Percentiles rank a stretch among this genome's conserved stretches.
phyloP scores from a whole-genome alignment of 2,113 vertebrate genomes.

The Dipodomys ordii region DNA sequence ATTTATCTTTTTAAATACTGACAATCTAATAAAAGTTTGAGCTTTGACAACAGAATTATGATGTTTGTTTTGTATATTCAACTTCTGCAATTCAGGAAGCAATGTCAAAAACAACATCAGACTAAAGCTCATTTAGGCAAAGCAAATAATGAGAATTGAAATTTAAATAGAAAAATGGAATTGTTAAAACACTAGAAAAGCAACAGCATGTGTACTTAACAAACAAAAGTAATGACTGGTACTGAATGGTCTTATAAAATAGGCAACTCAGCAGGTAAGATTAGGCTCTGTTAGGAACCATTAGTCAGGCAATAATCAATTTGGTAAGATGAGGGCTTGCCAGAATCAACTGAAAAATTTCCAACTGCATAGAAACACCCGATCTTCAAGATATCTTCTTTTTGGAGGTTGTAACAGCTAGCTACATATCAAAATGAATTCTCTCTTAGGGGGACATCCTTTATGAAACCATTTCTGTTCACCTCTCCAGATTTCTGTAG shows the following conservation, averaged over 20 bases:
- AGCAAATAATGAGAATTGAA: constrained; percentile 39
- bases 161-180: constrained; percentile 39
- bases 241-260: not conserved
- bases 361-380: not conserved
- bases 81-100: constrained; percentile 36
- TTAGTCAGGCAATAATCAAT: not conserved
- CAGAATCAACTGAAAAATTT: not conserved
- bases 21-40: constrained; percentile 56
- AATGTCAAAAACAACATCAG: constrained; percentile 30
- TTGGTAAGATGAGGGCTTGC: not conserved
- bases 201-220: not conserved
- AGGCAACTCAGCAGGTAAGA: not conserved
- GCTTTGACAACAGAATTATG: constrained; percentile 45
- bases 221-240: not conserved
- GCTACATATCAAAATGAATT: not conserved
- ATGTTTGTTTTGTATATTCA: constrained; percentile 44
- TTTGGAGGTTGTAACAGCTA: not conserved
- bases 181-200: not conserved
- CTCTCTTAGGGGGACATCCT: not conserved
- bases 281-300: not conserved
- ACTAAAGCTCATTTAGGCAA: constrained; percentile 13
- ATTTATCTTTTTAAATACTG: constrained; percentile 56
- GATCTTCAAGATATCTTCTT: not conserved
- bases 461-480: not conserved
- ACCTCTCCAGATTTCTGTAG: not conserved